Evolutionary conservation across 1,140 invertebrate genomes (phyloP).

Genomic region (Saccostrea glomerata): DNA sequence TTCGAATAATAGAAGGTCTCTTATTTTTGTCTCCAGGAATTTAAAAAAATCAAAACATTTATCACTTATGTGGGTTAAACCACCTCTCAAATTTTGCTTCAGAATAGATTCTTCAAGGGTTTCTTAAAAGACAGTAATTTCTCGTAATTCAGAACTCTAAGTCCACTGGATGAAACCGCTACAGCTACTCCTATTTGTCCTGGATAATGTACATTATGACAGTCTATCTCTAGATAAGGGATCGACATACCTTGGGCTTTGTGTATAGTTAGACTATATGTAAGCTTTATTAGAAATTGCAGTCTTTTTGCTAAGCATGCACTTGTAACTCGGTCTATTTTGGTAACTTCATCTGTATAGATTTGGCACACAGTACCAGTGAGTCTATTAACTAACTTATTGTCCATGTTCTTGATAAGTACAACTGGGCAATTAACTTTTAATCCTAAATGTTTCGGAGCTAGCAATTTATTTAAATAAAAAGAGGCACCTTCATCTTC

Average conservation of each 20-base stretch:
- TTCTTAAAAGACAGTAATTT: not conserved
- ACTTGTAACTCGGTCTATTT: slow-evolving; percentile 40
- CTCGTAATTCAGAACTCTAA: slow-evolving; percentile 26
- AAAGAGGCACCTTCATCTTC: slow-evolving; percentile 10
- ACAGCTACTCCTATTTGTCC: slow-evolving; percentile 58
- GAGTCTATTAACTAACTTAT: slow-evolving; percentile 34
- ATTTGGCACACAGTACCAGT: not conserved
- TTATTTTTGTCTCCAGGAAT: not conserved
- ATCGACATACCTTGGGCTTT: slow-evolving; percentile 55
- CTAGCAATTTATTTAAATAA: not conserved
- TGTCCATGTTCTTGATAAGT: not conserved
- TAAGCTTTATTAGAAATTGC: slow-evolving; percentile 47
- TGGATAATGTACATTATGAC: slow-evolving; percentile 35
- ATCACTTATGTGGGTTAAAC: slow-evolving; percentile 12
- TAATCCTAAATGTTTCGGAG: slow-evolving; percentile 37
- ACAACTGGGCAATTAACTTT: slow-evolving; percentile 31
- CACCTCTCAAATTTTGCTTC: slow-evolving; percentile 4
- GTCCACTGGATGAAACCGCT: not conserved
- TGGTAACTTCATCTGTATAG: not conserved
- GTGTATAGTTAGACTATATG: slow-evolving; percentile 56
- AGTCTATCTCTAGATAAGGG: slow-evolving; percentile 41
- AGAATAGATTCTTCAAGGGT: slow-evolving; percentile 1
- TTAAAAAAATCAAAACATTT: slow-evolving; percentile 17
- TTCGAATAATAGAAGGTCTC: not conserved
- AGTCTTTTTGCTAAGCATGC: slow-evolving; percentile 17